Evolutionary conservation across 2,113 vertebrate genomes (phyloP).

Genomic region (Mandrillus leucophaeus): DNA sequence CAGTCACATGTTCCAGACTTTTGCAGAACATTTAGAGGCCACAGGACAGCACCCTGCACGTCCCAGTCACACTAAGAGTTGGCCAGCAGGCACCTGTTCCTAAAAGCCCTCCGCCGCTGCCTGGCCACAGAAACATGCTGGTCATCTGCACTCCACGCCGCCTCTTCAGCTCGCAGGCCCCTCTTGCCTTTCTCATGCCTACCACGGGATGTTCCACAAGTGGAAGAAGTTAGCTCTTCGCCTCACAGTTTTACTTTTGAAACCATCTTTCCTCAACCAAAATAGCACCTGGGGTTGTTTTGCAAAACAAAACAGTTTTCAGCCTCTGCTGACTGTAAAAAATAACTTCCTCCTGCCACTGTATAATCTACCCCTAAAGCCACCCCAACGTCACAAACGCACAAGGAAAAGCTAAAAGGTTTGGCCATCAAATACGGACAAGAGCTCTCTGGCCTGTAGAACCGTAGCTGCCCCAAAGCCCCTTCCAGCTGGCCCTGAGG

Average conservation of each 20-base stretch:
- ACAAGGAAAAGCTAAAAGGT: not conserved
- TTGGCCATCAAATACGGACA: too few relatives aligned
- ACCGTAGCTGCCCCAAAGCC: not conserved
- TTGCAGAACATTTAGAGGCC: not conserved
- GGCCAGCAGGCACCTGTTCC: not conserved
- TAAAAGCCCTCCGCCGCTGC: not conserved
- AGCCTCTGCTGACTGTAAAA: not conserved
- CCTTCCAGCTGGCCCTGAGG: not conserved
- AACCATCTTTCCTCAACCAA: not conserved
- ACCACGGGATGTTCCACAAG: too few relatives aligned
- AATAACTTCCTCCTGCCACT: not conserved
- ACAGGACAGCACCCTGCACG: too few relatives aligned
- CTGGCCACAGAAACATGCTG: not conserved
- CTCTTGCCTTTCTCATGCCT: not conserved
- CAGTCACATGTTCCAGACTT: not conserved
- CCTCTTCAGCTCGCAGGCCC: not conserved
- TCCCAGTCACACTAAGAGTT: not conserved
- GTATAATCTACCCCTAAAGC: not conserved
- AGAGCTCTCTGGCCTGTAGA: too few relatives aligned
- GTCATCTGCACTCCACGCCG: rapidly evolving
- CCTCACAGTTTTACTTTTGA: not conserved
- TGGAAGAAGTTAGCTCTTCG: not conserved
- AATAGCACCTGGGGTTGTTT: not conserved
- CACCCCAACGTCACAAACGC: not conserved
- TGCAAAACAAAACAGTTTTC: not conserved